Percentiles rank a stretch among this genome's conserved stretches.
These are phyloP conservation scores for Alethe diademata DNA, from an alignment of 2,113 vertebrate genomes.

Conservation along the genomic window DNA sequence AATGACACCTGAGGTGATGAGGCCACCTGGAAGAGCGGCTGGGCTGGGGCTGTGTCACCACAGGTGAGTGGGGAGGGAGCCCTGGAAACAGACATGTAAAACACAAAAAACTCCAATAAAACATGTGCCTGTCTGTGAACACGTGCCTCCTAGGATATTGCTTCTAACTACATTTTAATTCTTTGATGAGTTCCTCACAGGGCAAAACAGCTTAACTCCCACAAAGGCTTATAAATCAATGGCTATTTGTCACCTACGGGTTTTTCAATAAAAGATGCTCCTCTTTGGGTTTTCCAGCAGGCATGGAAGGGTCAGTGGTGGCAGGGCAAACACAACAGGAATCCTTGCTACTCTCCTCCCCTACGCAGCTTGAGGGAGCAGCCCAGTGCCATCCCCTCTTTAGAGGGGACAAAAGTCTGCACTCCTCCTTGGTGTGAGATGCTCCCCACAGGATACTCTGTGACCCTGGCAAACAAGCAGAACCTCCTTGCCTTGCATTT, in stretches of 20 bases:
- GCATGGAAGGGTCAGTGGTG: neutral
- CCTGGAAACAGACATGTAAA: neutral
- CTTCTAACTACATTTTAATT: neutral
- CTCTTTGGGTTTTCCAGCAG: neutral
- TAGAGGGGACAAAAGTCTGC: neutral
- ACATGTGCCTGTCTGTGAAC: neutral
- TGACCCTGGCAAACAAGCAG: neutral
- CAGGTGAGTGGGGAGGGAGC: neutral
- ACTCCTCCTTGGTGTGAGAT: neutral
- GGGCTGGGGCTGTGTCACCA: neutral
- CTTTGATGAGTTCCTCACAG: neutral
- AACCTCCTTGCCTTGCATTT: neutral
- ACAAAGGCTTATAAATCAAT: neutral
- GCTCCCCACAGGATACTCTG: rapidly evolving
- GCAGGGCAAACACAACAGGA: neutral
- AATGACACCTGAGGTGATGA: neutral
- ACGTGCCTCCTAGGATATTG: rapidly evolving
- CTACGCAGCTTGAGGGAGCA: neutral
- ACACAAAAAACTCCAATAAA: neutral
- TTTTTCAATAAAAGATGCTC: neutral
- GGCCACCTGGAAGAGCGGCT: neutral
- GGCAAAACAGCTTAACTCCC: neutral
- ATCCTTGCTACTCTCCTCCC: neutral
- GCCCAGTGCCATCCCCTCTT: rapidly evolving
- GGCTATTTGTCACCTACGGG: rapidly evolving